These are phyloP conservation scores for Eidolon dupreanum DNA, from an alignment of 2,797 vertebrate genomes.

Conservation along the genomic window DNA sequence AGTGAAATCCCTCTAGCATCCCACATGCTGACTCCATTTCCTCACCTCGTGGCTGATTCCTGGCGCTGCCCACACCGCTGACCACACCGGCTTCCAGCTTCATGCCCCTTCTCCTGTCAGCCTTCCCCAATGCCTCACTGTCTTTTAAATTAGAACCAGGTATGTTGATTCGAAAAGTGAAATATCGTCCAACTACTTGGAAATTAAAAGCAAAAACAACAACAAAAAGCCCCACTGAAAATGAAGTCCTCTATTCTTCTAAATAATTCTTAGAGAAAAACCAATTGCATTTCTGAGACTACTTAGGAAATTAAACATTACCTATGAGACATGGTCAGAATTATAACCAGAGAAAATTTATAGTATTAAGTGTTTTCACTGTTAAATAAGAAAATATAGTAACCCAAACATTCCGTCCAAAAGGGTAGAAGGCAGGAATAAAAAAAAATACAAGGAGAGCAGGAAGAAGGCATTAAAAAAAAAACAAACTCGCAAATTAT, in stretches of 20 bases:
- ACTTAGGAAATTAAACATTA: background rate
- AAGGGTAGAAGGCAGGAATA: background rate
- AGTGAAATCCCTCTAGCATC: background rate
- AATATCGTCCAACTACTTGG: background rate
- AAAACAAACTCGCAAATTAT: background rate
- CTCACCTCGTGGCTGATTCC: no score
- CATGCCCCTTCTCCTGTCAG: no score
- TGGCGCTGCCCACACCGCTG: background rate
- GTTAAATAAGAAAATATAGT: background rate
- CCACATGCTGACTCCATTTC: background rate
- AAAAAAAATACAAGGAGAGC: background rate
- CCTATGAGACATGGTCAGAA: background rate
- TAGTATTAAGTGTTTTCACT: background rate
- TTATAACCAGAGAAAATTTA: background rate
- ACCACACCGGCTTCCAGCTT: background rate
- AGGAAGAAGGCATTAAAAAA: background rate
- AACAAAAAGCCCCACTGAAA: background rate
- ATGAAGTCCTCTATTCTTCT: background rate
- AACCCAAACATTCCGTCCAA: background rate
- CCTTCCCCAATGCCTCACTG: background rate
- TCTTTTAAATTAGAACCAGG: constrained; percentile 15
- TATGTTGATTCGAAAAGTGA: background rate
- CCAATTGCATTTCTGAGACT: background rate
- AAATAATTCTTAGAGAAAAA: background rate
- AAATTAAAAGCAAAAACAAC: background rate